These are phyloP conservation scores for Ciconia boyciana DNA, from an alignment of 2,113 vertebrate genomes.

Conservation along the genomic window DNA sequence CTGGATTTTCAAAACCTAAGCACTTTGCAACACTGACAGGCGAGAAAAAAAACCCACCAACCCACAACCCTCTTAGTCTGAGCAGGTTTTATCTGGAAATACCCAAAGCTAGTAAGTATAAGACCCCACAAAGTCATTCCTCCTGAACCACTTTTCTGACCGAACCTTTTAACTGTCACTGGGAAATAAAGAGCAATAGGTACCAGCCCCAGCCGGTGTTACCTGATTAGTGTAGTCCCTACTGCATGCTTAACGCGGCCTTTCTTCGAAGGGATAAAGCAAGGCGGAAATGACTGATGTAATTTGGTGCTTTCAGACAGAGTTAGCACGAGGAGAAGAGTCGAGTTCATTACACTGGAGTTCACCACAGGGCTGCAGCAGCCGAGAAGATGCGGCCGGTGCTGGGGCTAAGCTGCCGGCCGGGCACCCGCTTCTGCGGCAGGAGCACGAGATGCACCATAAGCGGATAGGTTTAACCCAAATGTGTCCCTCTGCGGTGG, in stretches of 20 bases:
- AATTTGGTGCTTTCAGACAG: background rate
- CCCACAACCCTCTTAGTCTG: background rate
- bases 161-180: slow-evolving; percentile 2
- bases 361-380: background rate
- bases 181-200: background rate
- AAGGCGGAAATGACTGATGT: background rate
- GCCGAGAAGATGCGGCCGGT: fast-evolving
- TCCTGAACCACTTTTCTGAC: background rate
- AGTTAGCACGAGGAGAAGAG: background rate
- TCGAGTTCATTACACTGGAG: background rate
- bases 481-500: background rate
- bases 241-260: background rate
- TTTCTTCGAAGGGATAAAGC: background rate
- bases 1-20: slow-evolving; percentile 40
- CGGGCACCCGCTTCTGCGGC: fast-evolving
- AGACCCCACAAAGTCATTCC: background rate
- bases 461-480: background rate
- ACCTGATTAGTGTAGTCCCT: background rate
- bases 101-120: background rate
- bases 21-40: slow-evolving; percentile 25
- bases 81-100: slow-evolving; percentile 33
- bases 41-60: background rate
- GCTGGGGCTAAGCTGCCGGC: fast-evolving
- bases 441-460: background rate
- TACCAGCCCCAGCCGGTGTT: background rate